Base-by-base conservation (phyloP, 1,140 invertebrate genomes). In the Macrosteles quadrilineatus region DNA sequence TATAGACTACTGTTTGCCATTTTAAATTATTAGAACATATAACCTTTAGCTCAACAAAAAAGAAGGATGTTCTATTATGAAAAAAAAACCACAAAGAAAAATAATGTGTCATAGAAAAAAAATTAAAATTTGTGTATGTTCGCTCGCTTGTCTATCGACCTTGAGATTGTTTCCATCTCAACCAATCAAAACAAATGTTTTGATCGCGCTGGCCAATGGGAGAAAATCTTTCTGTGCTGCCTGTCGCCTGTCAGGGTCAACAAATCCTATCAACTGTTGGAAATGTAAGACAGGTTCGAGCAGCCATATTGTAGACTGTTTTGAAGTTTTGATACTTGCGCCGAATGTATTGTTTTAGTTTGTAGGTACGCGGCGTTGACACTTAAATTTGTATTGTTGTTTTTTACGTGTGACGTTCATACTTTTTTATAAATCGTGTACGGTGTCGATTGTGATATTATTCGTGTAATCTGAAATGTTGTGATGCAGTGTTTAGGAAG, bases 171-270 rank as follows among this genome's bases (percentile, higher is more conserved):
- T 57, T 27, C 29, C 27, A 53, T 53, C 47, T 53, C 32, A 57
- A 53, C 66, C 66, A 68, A 68, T 57, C 66, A 53, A 57, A 53
- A 31, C n/a, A 6, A 27, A 57, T 68, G 66, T 68, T 68, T 68
- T 68, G 66, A 68, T 55, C 63, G 30, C n/a, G 43, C 23, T n/a
- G 23, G 32, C 66, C 66, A 68, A 68, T 68, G 12, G 50, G 47
- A 68, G 47, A 23, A 32, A 32, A 19, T 45, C 45, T 68, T 68
- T 50, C 66, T 29, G 50, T 29, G 27, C 29, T 68, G 43, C 30
- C 66, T 31, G 66, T 68, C 66, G 43, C 30, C 66, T 31, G 66
- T 68, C 66, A 68, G 66, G 66, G 66, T 68, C 66, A 68, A 68
- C 66, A 68, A 68, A 68, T 68, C 66, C 66, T 68, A 32, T 53